These are phyloP conservation scores for Diachasma alloeum DNA, from an alignment of 1,140 invertebrate genomes.

Conservation along the genomic window DNA sequence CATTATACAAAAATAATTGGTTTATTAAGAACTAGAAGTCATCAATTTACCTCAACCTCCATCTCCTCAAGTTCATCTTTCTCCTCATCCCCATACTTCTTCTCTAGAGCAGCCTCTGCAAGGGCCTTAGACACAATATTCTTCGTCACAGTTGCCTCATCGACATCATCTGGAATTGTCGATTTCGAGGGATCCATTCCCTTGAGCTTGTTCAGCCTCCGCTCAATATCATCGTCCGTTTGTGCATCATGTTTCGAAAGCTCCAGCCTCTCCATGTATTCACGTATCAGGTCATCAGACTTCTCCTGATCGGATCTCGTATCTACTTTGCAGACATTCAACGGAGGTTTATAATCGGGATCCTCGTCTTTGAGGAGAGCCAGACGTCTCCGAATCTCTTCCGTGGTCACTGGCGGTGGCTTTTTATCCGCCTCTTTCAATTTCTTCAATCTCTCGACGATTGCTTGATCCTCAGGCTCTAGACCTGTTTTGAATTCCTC, in stretches of 20 bases:
- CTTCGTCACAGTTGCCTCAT: slow-evolving; percentile 43
- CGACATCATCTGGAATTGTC: slow-evolving; percentile 32
- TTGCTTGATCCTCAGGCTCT: slow-evolving; percentile 55
- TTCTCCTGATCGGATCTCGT: slow-evolving; percentile 55
- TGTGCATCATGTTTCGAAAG: slow-evolving; percentile 36
- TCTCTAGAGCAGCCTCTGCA: slow-evolving; percentile 51
- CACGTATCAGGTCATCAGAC: slow-evolving; percentile 53
- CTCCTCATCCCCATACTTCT: slow-evolving; percentile 40
- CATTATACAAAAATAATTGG: too few relatives aligned
- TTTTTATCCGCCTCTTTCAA: slow-evolving; percentile 52
- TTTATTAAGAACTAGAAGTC: too few relatives aligned
- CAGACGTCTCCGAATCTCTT: slow-evolving; percentile 58
- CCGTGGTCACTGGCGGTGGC: slow-evolving; percentile 44
- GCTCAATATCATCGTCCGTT: slow-evolving; percentile 41
- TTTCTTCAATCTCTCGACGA: slow-evolving; percentile 57
- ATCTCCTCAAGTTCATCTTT: slow-evolving; percentile 44
- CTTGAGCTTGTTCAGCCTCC: slow-evolving; percentile 42
- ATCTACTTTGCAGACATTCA: slow-evolving; percentile 40
- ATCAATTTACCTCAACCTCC: slow-evolving; percentile 39
- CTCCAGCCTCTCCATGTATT: slow-evolving; percentile 50
- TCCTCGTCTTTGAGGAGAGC: slow-evolving; percentile 54
- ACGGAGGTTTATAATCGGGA: slow-evolving; percentile 37
- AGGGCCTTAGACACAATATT: slow-evolving; percentile 54
- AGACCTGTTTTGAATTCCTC: slow-evolving; percentile 54
- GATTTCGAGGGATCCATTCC: slow-evolving; percentile 43